Conservation (phyloP, 2,888 invertebrate species). For the Seira ritae region DNA sequence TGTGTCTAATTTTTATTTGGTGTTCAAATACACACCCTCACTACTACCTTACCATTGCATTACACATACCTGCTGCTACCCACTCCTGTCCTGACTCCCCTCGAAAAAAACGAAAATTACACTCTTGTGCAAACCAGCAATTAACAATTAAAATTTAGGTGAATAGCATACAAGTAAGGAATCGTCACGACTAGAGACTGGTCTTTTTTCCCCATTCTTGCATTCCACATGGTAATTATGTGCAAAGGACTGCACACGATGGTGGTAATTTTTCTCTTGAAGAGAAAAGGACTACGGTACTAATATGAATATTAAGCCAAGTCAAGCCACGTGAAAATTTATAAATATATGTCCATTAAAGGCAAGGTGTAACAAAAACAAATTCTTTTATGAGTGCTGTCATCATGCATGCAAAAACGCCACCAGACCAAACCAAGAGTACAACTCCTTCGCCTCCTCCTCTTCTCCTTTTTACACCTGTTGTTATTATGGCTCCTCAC, state of each 20-base stretch:
- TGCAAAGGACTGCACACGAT: slow-evolving; percentile 52
- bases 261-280: slow-evolving; percentile 44
- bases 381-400: slow-evolving; percentile 50
- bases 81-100: background rate
- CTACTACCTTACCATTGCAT: background rate
- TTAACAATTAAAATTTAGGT: slow-evolving; percentile 10
- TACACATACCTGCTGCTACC: background rate
- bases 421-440: too few species aligned
- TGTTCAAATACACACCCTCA: slow-evolving; percentile 53
- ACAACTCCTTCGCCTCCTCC: background rate
- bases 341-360: slow-evolving; percentile 63
- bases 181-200: slow-evolving; percentile 30
- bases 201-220: slow-evolving; percentile 41
- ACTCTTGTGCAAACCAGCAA: background rate
- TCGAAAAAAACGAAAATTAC: background rate
- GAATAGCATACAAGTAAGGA: slow-evolving; percentile 3
- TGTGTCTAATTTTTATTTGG: slow-evolving; percentile 62
- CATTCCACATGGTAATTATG: slow-evolving; percentile 54
- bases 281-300: slow-evolving; percentile 58
- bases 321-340: slow-evolving; percentile 57
- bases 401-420: slow-evolving; percentile 27
- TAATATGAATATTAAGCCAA: slow-evolving; percentile 47
- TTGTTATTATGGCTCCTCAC: background rate
- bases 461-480: background rate
- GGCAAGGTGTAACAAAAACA: slow-evolving; percentile 58